Conservation (phyloP, 2,888 invertebrate genomes). For the Sphaeridia pumilis region DNA sequence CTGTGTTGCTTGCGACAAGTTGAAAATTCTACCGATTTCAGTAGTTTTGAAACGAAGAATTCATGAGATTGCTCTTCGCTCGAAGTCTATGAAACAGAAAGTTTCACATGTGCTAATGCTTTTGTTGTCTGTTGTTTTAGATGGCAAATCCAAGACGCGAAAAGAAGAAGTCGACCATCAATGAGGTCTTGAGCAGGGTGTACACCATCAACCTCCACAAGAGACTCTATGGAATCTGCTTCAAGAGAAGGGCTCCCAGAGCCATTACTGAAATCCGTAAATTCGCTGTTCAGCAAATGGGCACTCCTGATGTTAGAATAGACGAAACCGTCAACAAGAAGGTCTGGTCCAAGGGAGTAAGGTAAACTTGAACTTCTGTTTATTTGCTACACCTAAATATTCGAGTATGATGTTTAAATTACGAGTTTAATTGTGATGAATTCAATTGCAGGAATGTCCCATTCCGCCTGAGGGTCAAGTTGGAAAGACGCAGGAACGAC, state of each 20-base stretch:
- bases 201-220: slow-evolving; percentile 98
- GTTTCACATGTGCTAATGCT: too few species aligned
- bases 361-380: too few species aligned
- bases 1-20: too few species aligned
- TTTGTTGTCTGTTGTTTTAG: too few species aligned
- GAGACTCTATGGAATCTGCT: slow-evolving; percentile 91
- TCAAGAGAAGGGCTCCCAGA: slow-evolving; percentile 93
- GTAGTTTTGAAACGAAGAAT: too few species aligned
- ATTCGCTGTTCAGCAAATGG: slow-evolving; percentile 97
- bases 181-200: slow-evolving; percentile 97
- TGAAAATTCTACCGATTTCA: too few species aligned
- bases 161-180: slow-evolving; percentile 94
- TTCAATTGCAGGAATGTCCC: slow-evolving; percentile 98
- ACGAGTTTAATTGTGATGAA: too few species aligned
- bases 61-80: too few species aligned
- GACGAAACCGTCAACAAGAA: slow-evolving; percentile 97
- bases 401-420: too few species aligned
- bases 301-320: slow-evolving; percentile 94
- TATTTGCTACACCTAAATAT: too few species aligned
- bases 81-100: too few species aligned
- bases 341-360: slow-evolving; percentile 97
- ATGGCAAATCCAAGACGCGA: slow-evolving; percentile 63
- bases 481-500: slow-evolving; percentile 94
- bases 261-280: slow-evolving; percentile 95
- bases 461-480: slow-evolving; percentile 89